Evolutionary conservation across 2,797 vertebrate species (phyloP).

Genomic region (Poeciliopsis turneri): DNA sequence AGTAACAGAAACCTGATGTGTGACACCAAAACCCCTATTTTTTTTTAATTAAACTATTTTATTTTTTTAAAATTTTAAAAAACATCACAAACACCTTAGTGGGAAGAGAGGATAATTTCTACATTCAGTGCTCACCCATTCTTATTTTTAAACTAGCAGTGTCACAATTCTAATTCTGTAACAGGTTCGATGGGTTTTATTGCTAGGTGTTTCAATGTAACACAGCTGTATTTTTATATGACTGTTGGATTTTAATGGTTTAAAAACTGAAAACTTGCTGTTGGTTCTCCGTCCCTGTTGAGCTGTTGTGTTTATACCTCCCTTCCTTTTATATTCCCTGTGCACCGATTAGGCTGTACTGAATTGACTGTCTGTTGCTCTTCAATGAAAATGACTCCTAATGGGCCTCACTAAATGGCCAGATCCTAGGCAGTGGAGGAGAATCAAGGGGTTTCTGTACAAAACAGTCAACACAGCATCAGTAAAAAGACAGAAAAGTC

Average conservation of each 20-base stretch:
- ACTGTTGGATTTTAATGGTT: slow-evolving; percentile 40
- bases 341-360: slow-evolving; percentile 48
- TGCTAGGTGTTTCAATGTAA: slow-evolving; percentile 13
- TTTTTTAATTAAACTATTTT: neutral
- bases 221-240: slow-evolving; percentile 45
- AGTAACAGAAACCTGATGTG: neutral
- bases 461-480: slow-evolving; percentile 26
- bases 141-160: neutral
- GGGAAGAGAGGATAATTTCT: neutral
- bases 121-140: neutral
- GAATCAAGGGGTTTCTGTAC: neutral
- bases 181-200: slow-evolving; percentile 49
- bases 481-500: slow-evolving; percentile 35
- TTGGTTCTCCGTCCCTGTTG: slow-evolving; percentile 30
- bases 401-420: slow-evolving; percentile 63
- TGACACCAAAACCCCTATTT: neutral
- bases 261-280: slow-evolving; percentile 28
- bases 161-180: slow-evolving; percentile 11
- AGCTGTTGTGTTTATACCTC: slow-evolving; percentile 38
- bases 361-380: slow-evolving; percentile 52
- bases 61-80: neutral
- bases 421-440: slow-evolving; percentile 32
- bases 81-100: neutral
- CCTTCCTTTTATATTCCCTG: slow-evolving; percentile 51
- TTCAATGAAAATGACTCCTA: slow-evolving; percentile 53